Evolutionary conservation across 1,140 invertebrate species (phyloP), one percentile per base, ranked within the genome.

Genomic region (Drosophila lacertosa): DNA sequence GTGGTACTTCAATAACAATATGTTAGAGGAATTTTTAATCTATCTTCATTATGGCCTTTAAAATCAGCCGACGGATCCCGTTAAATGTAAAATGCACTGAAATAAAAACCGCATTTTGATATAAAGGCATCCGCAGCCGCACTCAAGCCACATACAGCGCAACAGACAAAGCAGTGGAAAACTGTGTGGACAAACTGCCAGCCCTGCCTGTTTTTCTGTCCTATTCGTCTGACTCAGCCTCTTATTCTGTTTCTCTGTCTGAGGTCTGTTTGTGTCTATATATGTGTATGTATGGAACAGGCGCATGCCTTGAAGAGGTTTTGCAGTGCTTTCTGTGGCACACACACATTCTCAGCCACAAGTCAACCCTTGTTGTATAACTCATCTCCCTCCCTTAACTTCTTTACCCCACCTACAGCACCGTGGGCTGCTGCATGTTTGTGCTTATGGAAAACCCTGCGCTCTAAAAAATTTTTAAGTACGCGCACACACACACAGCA

Each of bases 401-500:
- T 63, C 15, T 53, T 53, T 37, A 29, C 51, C 50, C 47, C 45
- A 73, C 66, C 66, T 24, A 20, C 37, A 51, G 26, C 33, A 65
- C 47, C 58, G 68, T 71, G 40, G 33, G 44, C 44, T 48, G 39
- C 60, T 81, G 81, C 77, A 81, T 86, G 81, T 81, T 88, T 81
- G 69, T 77, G 81, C 69, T 81, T 81, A 81, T 88, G 81, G 77
- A 76, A 84, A 86, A 77, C 81, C 81, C 81, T 86, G 59, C 69
- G 81, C 81, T 88, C 81, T 86, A 86, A 88, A 86, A 86, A 88
- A 81, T 88, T 68, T 86, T 86, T 86, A 88, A 86, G 81, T 86
- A 78, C 62, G 77, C 66, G 35, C 53, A 58, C 64, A 75, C 39
- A 60, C 50, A 53, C 29, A 32, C 47, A 50, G 50, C 60, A 64